Evolutionary conservation across 2,113 vertebrate genomes (phyloP), one percentile per base, ranked within the genome.

Genomic region (Paraplagusia blochii): DNA sequence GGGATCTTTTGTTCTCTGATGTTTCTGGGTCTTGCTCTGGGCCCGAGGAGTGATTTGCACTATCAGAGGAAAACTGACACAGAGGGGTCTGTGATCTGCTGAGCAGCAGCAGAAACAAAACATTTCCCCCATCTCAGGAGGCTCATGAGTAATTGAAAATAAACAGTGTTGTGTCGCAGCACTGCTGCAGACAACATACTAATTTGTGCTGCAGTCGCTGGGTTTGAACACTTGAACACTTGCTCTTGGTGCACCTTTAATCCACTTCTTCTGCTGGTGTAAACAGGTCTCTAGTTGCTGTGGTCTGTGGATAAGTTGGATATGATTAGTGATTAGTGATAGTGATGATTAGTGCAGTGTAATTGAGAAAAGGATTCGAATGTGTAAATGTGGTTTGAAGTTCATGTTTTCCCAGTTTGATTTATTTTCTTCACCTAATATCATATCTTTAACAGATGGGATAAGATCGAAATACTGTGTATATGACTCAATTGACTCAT

Each of bases 141-240:
- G 71, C 80, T 72, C 68, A 42, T 63, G 63, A 74, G 80, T 88
- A 85, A 88, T 85, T 88, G 84, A 82, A 87, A 88, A 89, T 87
- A 88, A 87, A 87, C 82, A 75, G 79, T 58, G 69, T 76, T 70
- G 82, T 88, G 87, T 86, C 72, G 85, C 89, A 85, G 85, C 71
- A 81, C 68, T 63, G 79, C 79, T 82, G 81, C 78, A 80, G 80
- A 81, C 76, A 82, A 87, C 88, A 87, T 87, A 83, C 80, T 89
- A 75, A 89, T 89, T 84, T 84, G 74, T 74, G 66, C 74, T 72
- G 80, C 80, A 76, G 76, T 56, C 66, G 55, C 60, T 57, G 50
- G 57, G 67, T 17, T 48, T 57, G 54, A 60, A 57, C 58, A 55
- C 40, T n/a, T n/a, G n/a, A n/a, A n/a, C n/a, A n/a, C n/a, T n/a